Percentiles rank a stretch among this genome's conserved stretches.
Evolutionary conservation across 2,888 invertebrate species (phyloP).

Genomic region (Exephanes ischioxanthus): DNA sequence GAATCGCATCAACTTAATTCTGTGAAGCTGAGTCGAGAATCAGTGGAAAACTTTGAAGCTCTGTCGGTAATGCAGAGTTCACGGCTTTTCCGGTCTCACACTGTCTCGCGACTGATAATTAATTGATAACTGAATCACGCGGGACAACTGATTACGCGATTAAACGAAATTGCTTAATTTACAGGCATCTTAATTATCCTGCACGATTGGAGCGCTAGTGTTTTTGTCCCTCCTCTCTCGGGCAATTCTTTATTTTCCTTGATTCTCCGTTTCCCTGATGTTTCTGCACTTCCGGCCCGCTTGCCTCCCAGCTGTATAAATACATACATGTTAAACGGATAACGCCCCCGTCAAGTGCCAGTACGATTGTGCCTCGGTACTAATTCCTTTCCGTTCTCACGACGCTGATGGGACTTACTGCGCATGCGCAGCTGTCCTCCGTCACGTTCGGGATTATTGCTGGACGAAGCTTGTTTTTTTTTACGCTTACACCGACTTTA

Average conservation of each 20-base stretch:
- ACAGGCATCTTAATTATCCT: conserved; percentile 18
- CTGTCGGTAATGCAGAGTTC: not conserved
- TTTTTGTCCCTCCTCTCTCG: conserved; percentile 16
- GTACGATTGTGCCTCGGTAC: conserved; percentile 1
- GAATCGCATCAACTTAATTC: not conserved
- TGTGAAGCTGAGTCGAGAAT: conserved; percentile 17
- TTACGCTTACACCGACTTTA: not conserved
- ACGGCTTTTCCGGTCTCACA: not conserved
- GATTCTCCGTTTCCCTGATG: not conserved
- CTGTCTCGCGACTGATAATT: not conserved
- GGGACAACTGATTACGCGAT: conserved; percentile 11
- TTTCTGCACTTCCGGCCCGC: conserved; percentile 43
- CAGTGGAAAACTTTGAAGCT: not conserved
- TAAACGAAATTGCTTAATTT: conserved; percentile 39
- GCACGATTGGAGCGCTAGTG: not conserved
- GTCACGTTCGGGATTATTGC: conserved; percentile 11
- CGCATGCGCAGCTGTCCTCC: not conserved
- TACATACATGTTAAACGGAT: conserved; percentile 26
- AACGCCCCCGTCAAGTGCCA: conserved; percentile 10
- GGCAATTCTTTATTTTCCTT: not conserved
- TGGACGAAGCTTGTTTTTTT: not conserved
- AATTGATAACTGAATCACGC: not conserved
- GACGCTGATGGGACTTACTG: not conserved
- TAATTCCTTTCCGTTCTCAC: conserved; percentile 62
- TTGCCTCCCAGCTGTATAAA: conserved; percentile 19